Base-by-base conservation (phyloP, 1,140 invertebrate species). In the Pentalonia nigronervosa region DNA sequence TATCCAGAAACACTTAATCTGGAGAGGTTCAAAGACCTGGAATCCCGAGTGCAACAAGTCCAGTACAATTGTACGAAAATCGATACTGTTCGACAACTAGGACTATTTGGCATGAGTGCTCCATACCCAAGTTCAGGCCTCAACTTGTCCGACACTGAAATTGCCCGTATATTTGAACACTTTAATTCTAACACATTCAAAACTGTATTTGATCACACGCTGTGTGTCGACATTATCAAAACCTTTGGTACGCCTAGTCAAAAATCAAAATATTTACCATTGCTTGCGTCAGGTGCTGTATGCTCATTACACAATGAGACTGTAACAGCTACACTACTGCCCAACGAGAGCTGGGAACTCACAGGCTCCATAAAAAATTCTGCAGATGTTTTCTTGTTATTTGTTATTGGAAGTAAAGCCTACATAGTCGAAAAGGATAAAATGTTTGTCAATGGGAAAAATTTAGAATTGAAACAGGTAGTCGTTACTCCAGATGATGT, bases 1-100 rank as follows among this genome's bases (percentile, higher is more conserved):
- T 96, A 94, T 94, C 96, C 96, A 9, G 95, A 96, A 94, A 95
- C 96, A 88, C 94, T 97, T 67, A 95, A 95, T 87, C 95, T 95
- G 53, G 96, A 97, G 92, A 95, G 96, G 93, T 95, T 95, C 50
- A 96, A 97, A 94, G 96, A 95, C 34, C 94, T 97, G 7, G 94
- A 96, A 53, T 90, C 90, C 8, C 88, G 91, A 36, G 41, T 93
- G 25, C 48, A 94, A 45, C 91, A 89, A 36, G 23, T 94, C 1
- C 83, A 93, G 34, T 25, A 76, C 7, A 91, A 89, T 41, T 87
- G 90, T 11, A 41, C 36, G 0, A 90, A 94, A 81, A 45, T 89
- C 1, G 83, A 93, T 3, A 56, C n/a, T 8, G 23, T 94, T 0
- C 56, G 91, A 21, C 60, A 88, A 48, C n/a, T 94, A n/a, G 91